These are phyloP conservation scores for Creontiades dilutus DNA, from an alignment of 2,888 invertebrate species.

Conservation along the genomic window DNA sequence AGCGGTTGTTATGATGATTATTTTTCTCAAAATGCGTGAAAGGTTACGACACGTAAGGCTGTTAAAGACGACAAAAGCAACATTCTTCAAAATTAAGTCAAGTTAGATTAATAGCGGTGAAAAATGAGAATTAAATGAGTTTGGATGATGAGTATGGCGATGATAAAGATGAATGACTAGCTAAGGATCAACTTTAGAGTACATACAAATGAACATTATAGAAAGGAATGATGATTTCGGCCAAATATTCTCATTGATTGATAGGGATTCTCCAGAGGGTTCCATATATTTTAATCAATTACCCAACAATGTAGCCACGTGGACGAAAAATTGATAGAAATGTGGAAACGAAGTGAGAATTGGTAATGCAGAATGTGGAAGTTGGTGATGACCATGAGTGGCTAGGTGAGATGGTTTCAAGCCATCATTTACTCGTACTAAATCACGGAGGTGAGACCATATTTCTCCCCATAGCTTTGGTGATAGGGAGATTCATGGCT, in stretches of 20 bases:
- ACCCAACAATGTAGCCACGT: too few species aligned
- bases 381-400: too few species aligned
- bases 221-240: conserved; percentile 39
- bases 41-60: conserved; percentile 35
- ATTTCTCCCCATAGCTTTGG: too few species aligned
- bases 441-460: too few species aligned
- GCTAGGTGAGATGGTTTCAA: too few species aligned
- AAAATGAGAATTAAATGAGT: conserved; percentile 29
- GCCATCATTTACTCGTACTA: too few species aligned
- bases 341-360: too few species aligned
- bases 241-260: conserved; percentile 28
- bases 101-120: conserved; percentile 10
- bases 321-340: too few species aligned
- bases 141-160: background rate
- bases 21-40: background rate
- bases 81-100: background rate
- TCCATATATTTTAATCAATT: too few species aligned
- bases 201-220: background rate
- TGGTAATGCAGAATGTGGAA: too few species aligned
- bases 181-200: conserved; percentile 68
- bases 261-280: background rate
- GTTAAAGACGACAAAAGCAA: conserved; percentile 25
- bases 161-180: conserved; percentile 57
- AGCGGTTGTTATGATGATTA: background rate
- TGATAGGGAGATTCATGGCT: too few species aligned